Percentiles rank a stretch among this genome's conserved stretches.
Evolutionary conservation across 2,113 vertebrate species (phyloP).

Genomic region (Mungos mungo): DNA sequence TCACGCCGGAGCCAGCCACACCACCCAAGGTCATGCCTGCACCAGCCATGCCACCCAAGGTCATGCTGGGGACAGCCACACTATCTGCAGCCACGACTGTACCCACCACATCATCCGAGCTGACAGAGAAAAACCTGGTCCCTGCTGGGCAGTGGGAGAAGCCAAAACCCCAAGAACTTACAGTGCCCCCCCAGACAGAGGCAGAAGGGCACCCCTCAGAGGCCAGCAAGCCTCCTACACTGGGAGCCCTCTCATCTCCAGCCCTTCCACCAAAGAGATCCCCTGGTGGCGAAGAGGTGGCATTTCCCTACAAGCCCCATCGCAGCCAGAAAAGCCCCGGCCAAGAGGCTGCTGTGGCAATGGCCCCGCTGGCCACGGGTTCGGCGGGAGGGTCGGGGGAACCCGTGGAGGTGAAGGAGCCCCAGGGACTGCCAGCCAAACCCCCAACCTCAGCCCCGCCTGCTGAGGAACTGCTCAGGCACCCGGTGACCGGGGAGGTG

Average conservation of each 20-base stretch:
- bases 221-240: neutral
- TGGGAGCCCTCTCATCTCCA: neutral
- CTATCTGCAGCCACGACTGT: neutral
- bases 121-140: neutral
- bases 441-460: neutral
- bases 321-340: neutral
- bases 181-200: neutral
- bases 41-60: neutral
- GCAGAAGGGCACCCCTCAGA: neutral
- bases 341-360: neutral
- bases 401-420: neutral
- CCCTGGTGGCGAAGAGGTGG: neutral
- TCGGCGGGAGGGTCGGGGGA: neutral
- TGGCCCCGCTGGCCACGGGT: neutral
- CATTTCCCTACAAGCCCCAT: constrained; percentile 73
- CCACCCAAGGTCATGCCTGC: neutral
- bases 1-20: neutral
- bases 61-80: neutral
- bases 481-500: constrained; percentile 81
- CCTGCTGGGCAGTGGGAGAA: neutral
- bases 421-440: neutral
- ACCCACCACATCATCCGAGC: neutral
- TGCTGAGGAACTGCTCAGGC: constrained; percentile 75
- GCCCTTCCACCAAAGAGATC: neutral
- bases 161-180: neutral